A percentile compares a stretch with the other conserved stretches of the same genome.
Conservation (phyloP, 2,888 invertebrate species). For the Chymomyza amoena region DNA sequence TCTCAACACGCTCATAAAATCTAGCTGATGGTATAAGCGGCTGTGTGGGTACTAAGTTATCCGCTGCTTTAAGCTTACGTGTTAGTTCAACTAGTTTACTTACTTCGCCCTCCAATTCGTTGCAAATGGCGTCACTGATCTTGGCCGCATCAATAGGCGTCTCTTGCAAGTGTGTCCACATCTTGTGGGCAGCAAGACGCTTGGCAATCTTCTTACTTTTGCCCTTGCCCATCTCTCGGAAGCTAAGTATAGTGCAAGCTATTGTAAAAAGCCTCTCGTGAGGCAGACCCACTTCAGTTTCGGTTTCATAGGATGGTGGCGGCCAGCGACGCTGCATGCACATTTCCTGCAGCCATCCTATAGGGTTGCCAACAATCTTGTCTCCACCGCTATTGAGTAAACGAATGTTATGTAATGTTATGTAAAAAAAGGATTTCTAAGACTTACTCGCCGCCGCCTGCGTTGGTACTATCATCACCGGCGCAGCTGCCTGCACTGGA, state of each 20-base stretch:
- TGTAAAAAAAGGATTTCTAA: not conserved
- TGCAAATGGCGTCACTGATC: slow-evolving; percentile 82
- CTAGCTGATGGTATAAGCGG: not conserved
- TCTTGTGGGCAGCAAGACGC: slow-evolving; percentile 95
- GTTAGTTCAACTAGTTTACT: slow-evolving; percentile 56
- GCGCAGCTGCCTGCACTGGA: slow-evolving; percentile 40
- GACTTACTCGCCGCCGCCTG: slow-evolving; percentile 74
- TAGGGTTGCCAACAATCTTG: slow-evolving; percentile 93
- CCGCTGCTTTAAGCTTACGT: not conserved
- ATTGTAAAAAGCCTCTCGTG: slow-evolving; percentile 97
- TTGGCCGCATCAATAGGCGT: slow-evolving; percentile 85
- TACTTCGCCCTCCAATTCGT: slow-evolving; percentile 86
- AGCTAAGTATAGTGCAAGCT: slow-evolving; percentile 91
- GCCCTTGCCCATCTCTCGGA: slow-evolving; percentile 91
- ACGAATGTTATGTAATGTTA: not conserved
- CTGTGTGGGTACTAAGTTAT: not conserved
- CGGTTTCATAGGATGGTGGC: slow-evolving; percentile 95
- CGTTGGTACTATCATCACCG: slow-evolving; percentile 66
- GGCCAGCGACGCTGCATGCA: slow-evolving; percentile 98
- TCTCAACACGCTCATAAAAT: not conserved
- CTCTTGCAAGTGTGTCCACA: slow-evolving; percentile 92
- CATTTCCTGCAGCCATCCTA: slow-evolving; percentile 96
- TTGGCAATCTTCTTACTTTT: slow-evolving; percentile 98
- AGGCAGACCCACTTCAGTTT: slow-evolving; percentile 84
- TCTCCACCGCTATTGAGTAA: slow-evolving; percentile 82